Percentiles rank a stretch among this genome's conserved stretches.
Evolutionary conservation across 2,113 vertebrate genomes (phyloP).

Genomic region (Gasterosteus nipponicus): DNA sequence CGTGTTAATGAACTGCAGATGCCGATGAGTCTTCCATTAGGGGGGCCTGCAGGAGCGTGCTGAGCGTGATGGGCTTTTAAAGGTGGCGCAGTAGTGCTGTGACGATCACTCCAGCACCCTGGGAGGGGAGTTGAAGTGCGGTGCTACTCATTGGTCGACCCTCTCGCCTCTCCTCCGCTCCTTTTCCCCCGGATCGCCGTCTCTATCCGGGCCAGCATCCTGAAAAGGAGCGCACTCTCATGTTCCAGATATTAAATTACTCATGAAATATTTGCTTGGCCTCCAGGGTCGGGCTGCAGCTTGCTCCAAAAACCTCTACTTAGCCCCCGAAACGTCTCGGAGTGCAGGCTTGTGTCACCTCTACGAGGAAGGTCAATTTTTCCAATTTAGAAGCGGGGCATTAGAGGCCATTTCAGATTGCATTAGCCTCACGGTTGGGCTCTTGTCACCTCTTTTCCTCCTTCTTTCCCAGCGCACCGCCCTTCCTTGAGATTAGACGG

Average conservation of each 20-base stretch:
- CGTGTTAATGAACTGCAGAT: background rate
- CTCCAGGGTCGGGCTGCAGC: constrained; percentile 72
- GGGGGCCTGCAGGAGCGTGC: background rate
- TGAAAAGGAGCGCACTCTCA: constrained; percentile 66
- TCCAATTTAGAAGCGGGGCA: constrained; percentile 77
- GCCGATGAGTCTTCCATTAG: background rate
- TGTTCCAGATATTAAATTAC: constrained; percentile 87
- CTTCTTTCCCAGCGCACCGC: constrained; percentile 13
- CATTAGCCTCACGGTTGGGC: constrained; percentile 72
- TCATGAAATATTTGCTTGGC: constrained; percentile 84
- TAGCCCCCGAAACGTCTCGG: constrained; percentile 66
- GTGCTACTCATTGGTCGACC: constrained; percentile 40
- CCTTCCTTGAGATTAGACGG: constrained; percentile 12
- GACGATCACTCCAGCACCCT: constrained; percentile 23
- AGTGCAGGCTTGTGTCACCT: constrained; percentile 77
- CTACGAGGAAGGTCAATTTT: constrained; percentile 79
- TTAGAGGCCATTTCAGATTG: constrained; percentile 74
- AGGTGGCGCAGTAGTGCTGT: constrained; percentile 24
- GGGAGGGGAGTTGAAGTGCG: constrained; percentile 39
- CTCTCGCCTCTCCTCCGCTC: constrained; percentile 10
- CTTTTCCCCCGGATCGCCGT: constrained; percentile 60
- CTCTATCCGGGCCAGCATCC: constrained; percentile 67
- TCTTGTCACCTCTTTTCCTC: constrained; percentile 67
- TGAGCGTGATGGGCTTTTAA: background rate
- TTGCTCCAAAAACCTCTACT: constrained; percentile 71